A percentile compares a stretch with the other conserved stretches of the same genome.
Conservation (phyloP, 2,113 vertebrate genomes). For the Cariama cristata region DNA sequence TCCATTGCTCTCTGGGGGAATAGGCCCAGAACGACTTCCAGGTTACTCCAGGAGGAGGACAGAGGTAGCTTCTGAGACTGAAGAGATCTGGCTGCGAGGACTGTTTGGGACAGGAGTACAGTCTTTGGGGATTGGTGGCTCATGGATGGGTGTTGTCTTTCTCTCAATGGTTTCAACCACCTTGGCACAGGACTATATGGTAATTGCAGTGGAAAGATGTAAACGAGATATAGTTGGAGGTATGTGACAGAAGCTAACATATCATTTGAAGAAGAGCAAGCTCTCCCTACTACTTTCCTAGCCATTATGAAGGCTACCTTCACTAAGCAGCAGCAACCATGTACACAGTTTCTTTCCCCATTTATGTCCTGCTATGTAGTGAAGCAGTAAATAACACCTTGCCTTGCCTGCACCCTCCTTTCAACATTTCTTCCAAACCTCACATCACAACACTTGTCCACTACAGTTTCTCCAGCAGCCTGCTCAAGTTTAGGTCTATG, state of each 20-base stretch:
- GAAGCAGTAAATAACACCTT: neutral
- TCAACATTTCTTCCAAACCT: neutral
- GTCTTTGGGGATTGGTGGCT: neutral
- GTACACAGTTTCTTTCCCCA: neutral
- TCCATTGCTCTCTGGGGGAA: neutral
- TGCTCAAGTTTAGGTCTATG: neutral
- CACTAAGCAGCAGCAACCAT: neutral
- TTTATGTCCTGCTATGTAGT: neutral
- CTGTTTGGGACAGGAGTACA: neutral
- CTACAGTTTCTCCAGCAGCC: neutral
- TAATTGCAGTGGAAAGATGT: neutral
- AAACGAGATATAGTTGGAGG: neutral
- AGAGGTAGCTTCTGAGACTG: neutral
- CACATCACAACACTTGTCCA: neutral
- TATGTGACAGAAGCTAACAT: neutral
- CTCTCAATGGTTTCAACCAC: neutral
- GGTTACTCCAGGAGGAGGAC: neutral
- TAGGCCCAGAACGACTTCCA: rapidly evolving
- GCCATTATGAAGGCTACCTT: neutral
- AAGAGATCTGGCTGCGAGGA: neutral
- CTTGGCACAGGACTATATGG: neutral
- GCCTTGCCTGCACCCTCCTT: neutral
- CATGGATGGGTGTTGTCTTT: neutral
- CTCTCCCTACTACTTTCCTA: neutral
- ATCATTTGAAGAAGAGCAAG: neutral